phyloP scores from a whole-genome alignment of 2,113 vertebrate genomes.

The Dasyurus viverrinus region DNA sequence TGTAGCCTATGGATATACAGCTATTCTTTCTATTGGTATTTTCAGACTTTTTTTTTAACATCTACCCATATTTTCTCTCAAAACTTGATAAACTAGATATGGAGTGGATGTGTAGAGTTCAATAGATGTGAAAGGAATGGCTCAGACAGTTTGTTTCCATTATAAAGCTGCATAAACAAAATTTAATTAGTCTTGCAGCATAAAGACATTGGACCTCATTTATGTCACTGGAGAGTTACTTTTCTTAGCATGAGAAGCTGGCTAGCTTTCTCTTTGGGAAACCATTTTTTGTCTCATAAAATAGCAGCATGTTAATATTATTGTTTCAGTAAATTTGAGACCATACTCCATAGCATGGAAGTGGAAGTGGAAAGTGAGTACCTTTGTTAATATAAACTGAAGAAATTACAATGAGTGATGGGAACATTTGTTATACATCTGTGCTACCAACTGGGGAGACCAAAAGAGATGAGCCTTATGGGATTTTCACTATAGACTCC shows the following conservation, averaged over 20 bases:
- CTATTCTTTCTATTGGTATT: background rate
- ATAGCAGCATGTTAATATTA: background rate
- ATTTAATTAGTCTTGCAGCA: background rate
- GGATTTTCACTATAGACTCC: background rate
- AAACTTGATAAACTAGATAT: background rate
- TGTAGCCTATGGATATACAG: background rate
- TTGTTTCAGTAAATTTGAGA: conserved; percentile 6
- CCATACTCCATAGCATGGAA: background rate
- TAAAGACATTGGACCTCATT: background rate
- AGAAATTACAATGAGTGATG: conserved; percentile 2
- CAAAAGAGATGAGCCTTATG: background rate
- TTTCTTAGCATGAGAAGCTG: background rate
- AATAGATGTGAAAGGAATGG: background rate
- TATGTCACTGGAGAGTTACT: background rate
- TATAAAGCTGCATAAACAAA: background rate
- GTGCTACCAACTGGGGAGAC: background rate
- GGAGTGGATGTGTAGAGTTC: background rate
- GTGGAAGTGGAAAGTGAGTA: background rate
- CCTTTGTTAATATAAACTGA: background rate
- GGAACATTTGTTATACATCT: background rate
- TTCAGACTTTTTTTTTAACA: background rate
- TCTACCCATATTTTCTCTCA: background rate
- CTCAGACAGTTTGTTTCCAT: background rate
- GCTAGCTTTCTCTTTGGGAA: background rate
- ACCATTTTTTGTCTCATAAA: conserved; percentile 2